Conservation (phyloP, 2,888 invertebrate species). For the Acleris holmiana region DNA sequence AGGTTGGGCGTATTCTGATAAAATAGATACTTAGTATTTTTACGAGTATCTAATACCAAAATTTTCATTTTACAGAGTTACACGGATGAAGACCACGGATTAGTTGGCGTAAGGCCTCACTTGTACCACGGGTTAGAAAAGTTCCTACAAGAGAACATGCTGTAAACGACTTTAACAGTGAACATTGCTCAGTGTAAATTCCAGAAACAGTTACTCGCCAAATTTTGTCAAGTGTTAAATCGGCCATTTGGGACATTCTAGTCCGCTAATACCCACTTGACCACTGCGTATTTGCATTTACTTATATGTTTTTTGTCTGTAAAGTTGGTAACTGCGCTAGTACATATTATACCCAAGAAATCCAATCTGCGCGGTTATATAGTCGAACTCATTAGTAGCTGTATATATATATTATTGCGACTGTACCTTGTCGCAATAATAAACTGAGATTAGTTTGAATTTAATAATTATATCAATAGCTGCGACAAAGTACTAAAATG, state of each 20-base stretch:
- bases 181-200: slow-evolving; percentile 15
- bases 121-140: slow-evolving; percentile 95
- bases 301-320: neutral
- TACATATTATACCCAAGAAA: neutral
- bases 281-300: neutral
- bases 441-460: too few species aligned
- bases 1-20: too few species aligned
- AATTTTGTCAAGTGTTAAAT: slow-evolving; percentile 15
- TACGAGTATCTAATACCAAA: neutral
- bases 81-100: slow-evolving; percentile 96
- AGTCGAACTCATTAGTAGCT: too few species aligned
- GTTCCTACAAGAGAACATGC: slow-evolving; percentile 86
- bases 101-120: slow-evolving; percentile 92
- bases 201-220: slow-evolving; percentile 3
- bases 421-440: too few species aligned
- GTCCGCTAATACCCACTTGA: slow-evolving; percentile 7
- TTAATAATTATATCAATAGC: too few species aligned
- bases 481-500: too few species aligned
- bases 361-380: neutral
- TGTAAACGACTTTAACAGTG: slow-evolving; percentile 49
- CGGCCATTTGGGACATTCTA: slow-evolving; percentile 18
- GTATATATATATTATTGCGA: too few species aligned
- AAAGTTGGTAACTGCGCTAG: neutral
- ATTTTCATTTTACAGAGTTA: slow-evolving; percentile 88
- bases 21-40: too few species aligned